Base-by-base conservation (phyloP, 2,797 vertebrate genomes). In the Coreius guichenoti region DNA sequence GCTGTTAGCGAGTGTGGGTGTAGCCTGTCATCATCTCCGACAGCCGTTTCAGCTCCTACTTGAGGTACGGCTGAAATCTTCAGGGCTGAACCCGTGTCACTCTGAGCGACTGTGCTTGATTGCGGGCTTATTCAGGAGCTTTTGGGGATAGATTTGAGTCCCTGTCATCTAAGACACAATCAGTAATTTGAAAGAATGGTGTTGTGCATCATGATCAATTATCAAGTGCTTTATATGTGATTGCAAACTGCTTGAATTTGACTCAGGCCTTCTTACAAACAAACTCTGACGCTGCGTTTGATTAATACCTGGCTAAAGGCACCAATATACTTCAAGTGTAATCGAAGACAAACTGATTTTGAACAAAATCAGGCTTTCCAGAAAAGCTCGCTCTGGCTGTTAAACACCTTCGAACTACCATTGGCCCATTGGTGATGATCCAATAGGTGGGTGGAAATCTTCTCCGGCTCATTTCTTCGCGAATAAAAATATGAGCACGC, bases 1-100 rank as follows among this genome's bases (percentile, higher is more conserved):
- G 87, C 88, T 88, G 88, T 88, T 87, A 85, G 87, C 87, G 68
- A 86, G 82, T 77, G 89, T 89, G 83, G 87, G 86, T 75, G 89
- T 81, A 86, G 87, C 85, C 85, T 89, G 89, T 88, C 89, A 90
- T 87, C 87, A 88, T 83, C 85, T 82, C 86, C 84, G 89, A 90
- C 88, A 90, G 89, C 82, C 86, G 86, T 87, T 90, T 86, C 69
- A 77, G 80, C 83, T 81, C 63, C 84, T 88, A 87, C 88, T 86
- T 88, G 81, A 89, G 86, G 82, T 86, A 67, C 75, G 75, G 70
- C 73, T 31, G 13, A 83, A 88, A 86, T 86, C 84, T 67, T 87
- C 81, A 80, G 79, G 87, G 84, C 77, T 79, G 81, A 75, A 65
- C 83, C 81, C 23, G 69, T 84, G 87, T 87, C 86, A 68, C 73